phyloP scores from a whole-genome alignment of 2,797 vertebrate species.

The Alouatta caraya region DNA sequence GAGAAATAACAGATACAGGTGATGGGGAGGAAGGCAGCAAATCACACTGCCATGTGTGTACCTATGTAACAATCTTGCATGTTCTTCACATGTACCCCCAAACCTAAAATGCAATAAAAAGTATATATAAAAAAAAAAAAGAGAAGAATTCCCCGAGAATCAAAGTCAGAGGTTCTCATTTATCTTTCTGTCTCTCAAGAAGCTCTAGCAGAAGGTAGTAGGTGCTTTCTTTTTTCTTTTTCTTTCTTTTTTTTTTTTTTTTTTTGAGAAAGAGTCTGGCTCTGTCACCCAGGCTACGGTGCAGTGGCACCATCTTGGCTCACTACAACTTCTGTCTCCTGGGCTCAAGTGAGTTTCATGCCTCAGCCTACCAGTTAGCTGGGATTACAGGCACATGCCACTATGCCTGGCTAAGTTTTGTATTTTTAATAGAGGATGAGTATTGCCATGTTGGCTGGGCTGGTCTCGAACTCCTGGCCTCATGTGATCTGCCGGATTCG shows the following conservation, averaged over 20 bases:
- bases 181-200: not conserved
- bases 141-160: not conserved
- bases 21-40: no score
- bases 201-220: not conserved
- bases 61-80: no score
- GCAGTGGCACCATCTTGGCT: not conserved
- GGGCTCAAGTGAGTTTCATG: not conserved
- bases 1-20: no score
- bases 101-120: no score
- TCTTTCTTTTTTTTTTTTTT: not conserved
- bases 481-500: no score
- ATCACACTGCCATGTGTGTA: no score
- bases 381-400: not conserved
- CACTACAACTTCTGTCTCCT: not conserved
- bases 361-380: not conserved
- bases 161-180: not conserved
- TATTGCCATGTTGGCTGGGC: no score
- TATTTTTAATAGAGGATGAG: not conserved
- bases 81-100: no score
- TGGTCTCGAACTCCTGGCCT: no score
- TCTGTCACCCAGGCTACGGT: not conserved
- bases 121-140: no score
- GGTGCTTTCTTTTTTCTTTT: not conserved
- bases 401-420: not conserved
- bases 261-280: not conserved